Base-by-base conservation (phyloP, 1,140 invertebrate species). In the Coenobita brevimanus region DNA sequence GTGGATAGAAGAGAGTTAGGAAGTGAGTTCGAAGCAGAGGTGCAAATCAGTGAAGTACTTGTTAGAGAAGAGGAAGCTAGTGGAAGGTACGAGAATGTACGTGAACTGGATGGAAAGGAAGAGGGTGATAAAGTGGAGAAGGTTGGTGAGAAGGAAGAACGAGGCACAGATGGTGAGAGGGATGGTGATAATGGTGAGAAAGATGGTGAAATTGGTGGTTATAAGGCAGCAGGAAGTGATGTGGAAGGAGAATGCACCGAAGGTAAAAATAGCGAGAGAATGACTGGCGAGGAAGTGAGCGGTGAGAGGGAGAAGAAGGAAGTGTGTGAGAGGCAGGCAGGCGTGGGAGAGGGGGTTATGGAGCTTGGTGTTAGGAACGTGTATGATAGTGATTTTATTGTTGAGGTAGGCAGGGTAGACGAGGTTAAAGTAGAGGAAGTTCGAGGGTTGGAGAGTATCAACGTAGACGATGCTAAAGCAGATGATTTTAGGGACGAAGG, bases 71-170 rank as follows among this genome's bases (percentile, higher is more conserved):
- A 36, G 50, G 36, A 54, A 2, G 57, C 15, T 2, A n/a, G 21
- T 27, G 0, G n/a, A 67, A 67, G 3, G 4, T 10, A 21, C 50
- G 30, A 13, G 43, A 10, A n/a, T 41, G 80, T 3, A 21, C 17
- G 80, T 82, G 2, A 67, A 82, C 38, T 60, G 67, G n/a, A 50
- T 82, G n/a, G n/a, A n/a, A n/a, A n/a, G n/a, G n/a, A n/a, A 27
- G 24, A 71, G 4, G 24, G 36, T 2, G 3, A 41, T n/a, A 38
- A 41, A 41, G 38, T 17, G 36, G 46, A n/a, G 71, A 10, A n/a
- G 2, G 38, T 10, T 2, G 30, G 6, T 24, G 21, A 41, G 71
- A 13, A 33, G 30, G 38, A 60, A 30, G 78, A 79, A n/a, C n/a
- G n/a, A n/a, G n/a, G n/a, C n/a, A n/a, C n/a, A n/a, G n/a, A 13